Evolutionary conservation across 1,140 invertebrate species (phyloP), one percentile per base, ranked within the genome.

Genomic region (Coptotermes formosanus): DNA sequence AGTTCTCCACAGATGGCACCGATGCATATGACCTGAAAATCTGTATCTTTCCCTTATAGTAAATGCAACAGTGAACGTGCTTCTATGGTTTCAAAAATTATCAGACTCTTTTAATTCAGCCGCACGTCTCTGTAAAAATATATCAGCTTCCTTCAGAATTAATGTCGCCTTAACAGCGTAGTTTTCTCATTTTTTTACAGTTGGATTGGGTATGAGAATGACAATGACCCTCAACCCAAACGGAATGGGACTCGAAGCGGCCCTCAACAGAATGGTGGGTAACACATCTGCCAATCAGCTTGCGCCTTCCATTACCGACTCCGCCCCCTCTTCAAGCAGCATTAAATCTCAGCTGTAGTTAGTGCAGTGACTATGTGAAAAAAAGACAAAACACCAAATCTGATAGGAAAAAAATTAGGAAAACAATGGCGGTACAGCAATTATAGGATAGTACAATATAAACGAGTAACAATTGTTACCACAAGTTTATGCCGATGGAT

Each of bases 241-340:
- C 12, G 75, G 85, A 38, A 32, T 85, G 30, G 85, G 75, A 44
- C 64, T 82, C 6, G 75, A 85, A 48, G 43, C 85, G 44, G 45
- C 59, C 64, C 48, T 45, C 21, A 69, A 45, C n/a, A 44, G 11
- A 81, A 85, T 44, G 75, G 85, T 25, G 55, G 43, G 55, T 43
- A 85, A 75, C 23, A 23, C 85, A 14, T 75, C 64, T n/a, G 64
- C 85, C 85, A 85, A 85, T 85, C 85, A 85, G 85, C 85, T 75
- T n/a, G 32, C 64, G 85, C 85, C 85, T 75, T 85, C 85, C 85
- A 38, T 45, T 38, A 45, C 85, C 32, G 85, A 85, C 85, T 75
- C 59, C 85, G 85, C 59, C 59, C 85, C 85, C 8, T 32, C 55
- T n/a, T 69, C 85, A 21, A 81, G 85, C 85, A 75, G 84, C 59